Evolutionary conservation across 2,113 vertebrate species (phyloP), one percentile per base, ranked within the genome.

Genomic region (Tringa solitaria): DNA sequence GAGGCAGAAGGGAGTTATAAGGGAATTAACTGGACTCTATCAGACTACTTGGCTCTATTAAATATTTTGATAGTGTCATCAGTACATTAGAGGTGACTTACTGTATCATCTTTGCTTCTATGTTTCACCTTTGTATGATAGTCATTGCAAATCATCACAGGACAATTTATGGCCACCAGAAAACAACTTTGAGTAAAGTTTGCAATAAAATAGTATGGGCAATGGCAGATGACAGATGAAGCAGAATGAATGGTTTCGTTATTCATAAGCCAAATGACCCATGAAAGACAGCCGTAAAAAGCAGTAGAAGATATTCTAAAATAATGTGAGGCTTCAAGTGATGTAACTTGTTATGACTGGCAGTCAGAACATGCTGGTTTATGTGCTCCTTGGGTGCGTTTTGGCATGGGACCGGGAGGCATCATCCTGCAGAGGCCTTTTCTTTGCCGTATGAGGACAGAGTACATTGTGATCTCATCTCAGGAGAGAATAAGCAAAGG

Each of bases 261-360:
- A 85, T 89, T 79, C 45, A 28, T 83, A 79, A 88, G 37, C 33
- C 18, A 70, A 83, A 64, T 54, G 75, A 88, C 45, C 59, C 61
- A n/a, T 93, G 83, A 93, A 93, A 92, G 61, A 53, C 63, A 74
- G 53, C n/a, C 70, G 28, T 90, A 65, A 90, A 92, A 86, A 76
- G 12, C 7, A 60, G 15, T 13, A 63, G 39, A 48, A 65, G 26
- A 17, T 64, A 43, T 1, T 72, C 32, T 75, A 30, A 65, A 61
- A 81, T n/a, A 43, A 27, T 5, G 3, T 41, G 45, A 90, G n/a
- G 35, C 41, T 80, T 69, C 48, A 69, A 60, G 68, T 48, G 61
- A 12, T 14, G n/a, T 77, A 30, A 68, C 5, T 91, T 54, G 43
- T 2, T 13, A 8, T 18, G 21, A 59, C 14, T 2, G 2, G 54